Evolutionary conservation across 2,113 vertebrate species (phyloP), one percentile per base, ranked within the genome.

Genomic region (Fulmarus glacialis): DNA sequence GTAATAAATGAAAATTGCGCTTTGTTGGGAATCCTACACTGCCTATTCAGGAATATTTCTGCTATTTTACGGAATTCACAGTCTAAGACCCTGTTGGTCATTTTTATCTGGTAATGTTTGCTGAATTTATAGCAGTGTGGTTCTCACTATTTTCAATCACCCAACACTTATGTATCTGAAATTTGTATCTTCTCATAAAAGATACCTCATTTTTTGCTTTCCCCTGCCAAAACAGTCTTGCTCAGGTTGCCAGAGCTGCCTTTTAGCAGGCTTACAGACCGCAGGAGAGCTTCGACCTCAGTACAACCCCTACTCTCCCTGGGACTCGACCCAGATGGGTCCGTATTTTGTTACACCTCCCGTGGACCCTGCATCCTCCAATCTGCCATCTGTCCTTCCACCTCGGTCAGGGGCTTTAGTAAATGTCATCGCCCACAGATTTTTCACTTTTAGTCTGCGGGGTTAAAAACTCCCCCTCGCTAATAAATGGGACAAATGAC

Each of bases 341-440:
- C 86, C 9, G n/a, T 96, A 94, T 97, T 97, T 96, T 84, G 84
- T 98, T 96, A 96, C 88, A 94, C 23, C 38, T 40, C 67, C 62
- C 4, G 11, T 87, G 63, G 59, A 91, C 27, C 13, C 48, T 91
- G 36, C 67, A 15, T 89, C 94, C 85, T 96, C 66, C 75, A 89
- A 48, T 86, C 70, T 91, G 74, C 92, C 95, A 96, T 96, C 97
- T 97, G 92, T 95, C 97, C 82, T 87, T 94, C 82, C 50, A 90
- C 48, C 81, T 91, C 27, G n/a, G 55, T 55, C 84, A 92, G 42
- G 82, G 56, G 85, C 70, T 85, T 93, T 79, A 86, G 79, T 34
- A 73, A n/a, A 60, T 81, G 27, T 50, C 55, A 63, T 87, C 36
- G 12, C 60, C 60, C 84, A 66, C 55, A 72, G 20, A 30, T 88